Percentiles rank a stretch among this genome's conserved stretches.
These are phyloP conservation scores for Dicrostonyx torquatus DNA, from an alignment of 2,797 vertebrate species.

Conservation along the genomic window DNA sequence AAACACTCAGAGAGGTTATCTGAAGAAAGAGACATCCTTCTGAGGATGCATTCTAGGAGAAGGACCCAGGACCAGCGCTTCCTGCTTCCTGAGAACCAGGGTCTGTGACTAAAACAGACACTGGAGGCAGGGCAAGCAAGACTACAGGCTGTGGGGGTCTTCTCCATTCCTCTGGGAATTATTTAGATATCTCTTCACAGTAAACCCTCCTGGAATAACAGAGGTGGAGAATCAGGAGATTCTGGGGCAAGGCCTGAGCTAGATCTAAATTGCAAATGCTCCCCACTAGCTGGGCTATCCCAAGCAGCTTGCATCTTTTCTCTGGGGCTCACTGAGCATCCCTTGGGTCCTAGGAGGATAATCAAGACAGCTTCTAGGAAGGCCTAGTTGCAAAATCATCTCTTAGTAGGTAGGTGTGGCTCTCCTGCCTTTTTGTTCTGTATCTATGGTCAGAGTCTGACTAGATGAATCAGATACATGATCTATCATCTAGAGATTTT, in stretches of 20 bases:
- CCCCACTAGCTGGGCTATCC: background rate
- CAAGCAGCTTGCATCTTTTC: background rate
- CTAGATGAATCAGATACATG: background rate
- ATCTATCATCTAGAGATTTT: background rate
- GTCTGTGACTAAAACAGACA: background rate
- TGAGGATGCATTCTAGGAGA: background rate
- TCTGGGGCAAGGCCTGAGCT: background rate
- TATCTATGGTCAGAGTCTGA: background rate
- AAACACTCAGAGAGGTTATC: conserved; percentile 1
- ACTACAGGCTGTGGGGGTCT: background rate
- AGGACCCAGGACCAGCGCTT: background rate
- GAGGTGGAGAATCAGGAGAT: background rate
- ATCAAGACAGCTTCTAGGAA: background rate
- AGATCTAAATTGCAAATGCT: background rate
- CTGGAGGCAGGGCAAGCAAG: background rate
- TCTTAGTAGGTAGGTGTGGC: background rate
- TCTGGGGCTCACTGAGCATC: background rate
- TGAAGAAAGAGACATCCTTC: background rate
- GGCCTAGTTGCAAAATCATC: background rate
- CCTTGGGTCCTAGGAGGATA: background rate
- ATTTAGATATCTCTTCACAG: background rate
- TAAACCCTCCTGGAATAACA: background rate
- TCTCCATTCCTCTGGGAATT: background rate
- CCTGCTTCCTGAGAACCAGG: background rate
- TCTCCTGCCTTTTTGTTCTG: background rate